Conservation (phyloP, 2,888 invertebrate genomes). For the Luffia ferchaultella region DNA sequence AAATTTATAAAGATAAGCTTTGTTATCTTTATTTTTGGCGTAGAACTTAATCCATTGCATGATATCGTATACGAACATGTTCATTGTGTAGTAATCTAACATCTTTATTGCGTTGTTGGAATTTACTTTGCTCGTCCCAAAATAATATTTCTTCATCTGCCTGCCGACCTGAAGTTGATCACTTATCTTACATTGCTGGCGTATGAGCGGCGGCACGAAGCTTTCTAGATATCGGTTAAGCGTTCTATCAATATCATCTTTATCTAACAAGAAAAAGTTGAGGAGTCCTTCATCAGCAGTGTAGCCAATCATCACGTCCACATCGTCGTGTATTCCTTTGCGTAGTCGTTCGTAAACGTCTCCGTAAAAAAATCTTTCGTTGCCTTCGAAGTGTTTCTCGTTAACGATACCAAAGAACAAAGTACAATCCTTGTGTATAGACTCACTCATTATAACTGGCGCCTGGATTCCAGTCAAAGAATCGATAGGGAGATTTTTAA, state of each 20-base stretch:
- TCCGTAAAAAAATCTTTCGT: no score
- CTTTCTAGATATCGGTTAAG: no score
- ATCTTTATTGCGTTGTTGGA: constrained; percentile 19
- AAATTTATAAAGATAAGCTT: constrained; percentile 1
- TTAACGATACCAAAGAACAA: constrained; percentile 20
- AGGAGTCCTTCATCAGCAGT: constrained; percentile 75
- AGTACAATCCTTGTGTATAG: constrained; percentile 10
- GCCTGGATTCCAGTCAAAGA: constrained; percentile 16
- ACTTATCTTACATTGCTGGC: no score
- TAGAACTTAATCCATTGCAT: constrained; percentile 18
- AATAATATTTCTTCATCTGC: no score
- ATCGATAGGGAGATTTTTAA: constrained; percentile 21
- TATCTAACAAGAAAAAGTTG: no score
- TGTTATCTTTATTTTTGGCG: constrained; percentile 9
- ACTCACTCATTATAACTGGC: constrained; percentile 9
- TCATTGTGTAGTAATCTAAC: constrained; percentile 16
- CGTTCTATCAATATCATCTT: no score
- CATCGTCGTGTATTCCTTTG: constrained; percentile 38
- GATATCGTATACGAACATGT: constrained; percentile 19
- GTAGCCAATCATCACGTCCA: constrained; percentile 73
- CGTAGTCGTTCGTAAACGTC: constrained; percentile 14
- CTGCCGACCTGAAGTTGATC: no score
- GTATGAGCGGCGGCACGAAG: no score
- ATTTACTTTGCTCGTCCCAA: no score
- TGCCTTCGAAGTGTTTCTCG: no score